Evolutionary conservation across 2,888 invertebrate genomes (phyloP).

Genomic region (Acheta domesticus): DNA sequence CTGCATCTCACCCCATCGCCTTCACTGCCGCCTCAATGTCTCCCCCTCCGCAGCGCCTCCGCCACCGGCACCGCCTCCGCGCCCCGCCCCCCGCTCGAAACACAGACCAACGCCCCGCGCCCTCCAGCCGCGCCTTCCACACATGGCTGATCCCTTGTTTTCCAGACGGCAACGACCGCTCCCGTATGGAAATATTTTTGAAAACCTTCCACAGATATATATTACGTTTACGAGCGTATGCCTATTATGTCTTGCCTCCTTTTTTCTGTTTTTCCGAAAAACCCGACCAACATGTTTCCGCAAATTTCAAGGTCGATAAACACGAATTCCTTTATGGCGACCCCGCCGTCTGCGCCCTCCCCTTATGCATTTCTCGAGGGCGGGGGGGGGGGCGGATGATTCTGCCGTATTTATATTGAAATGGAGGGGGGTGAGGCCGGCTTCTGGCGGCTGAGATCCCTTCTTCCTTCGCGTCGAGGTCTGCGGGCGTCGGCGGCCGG

Average conservation of each 20-base stretch:
- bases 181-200: not conserved
- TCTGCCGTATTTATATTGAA: not conserved
- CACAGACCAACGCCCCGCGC: too few species aligned
- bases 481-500: not conserved
- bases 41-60: too few species aligned
- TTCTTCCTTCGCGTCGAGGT: not conserved
- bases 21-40: too few species aligned
- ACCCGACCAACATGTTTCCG: conserved; percentile 10
- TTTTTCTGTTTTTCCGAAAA: not conserved
- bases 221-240: conserved; percentile 18
- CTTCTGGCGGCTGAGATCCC: not conserved
- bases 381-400: too few species aligned
- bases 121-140: too few species aligned
- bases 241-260: not conserved
- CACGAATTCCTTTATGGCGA: conserved; percentile 18
- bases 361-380: not conserved
- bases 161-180: not conserved
- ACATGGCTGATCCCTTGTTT: too few species aligned
- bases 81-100: too few species aligned
- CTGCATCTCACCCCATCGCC: too few species aligned
- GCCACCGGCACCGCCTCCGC: too few species aligned
- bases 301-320: conserved; percentile 18
- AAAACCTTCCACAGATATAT: not conserved
- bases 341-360: not conserved
- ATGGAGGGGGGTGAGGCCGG: not conserved